Conservation (phyloP, 2,113 vertebrate species). For the Melanerpes formicivorus region DNA sequence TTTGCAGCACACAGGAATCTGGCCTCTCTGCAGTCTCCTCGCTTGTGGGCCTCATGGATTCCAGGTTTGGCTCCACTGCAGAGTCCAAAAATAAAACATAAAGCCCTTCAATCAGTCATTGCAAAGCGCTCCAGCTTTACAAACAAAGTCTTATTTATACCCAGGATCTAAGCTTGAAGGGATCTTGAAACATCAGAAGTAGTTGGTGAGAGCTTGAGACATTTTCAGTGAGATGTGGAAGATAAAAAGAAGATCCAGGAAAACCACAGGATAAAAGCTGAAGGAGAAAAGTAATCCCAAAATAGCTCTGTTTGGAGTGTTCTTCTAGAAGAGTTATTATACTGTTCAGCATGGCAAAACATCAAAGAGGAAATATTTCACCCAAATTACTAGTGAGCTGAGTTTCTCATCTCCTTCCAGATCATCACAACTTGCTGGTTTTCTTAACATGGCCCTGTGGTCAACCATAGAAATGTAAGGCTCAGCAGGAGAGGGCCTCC, state of each 20-base stretch:
- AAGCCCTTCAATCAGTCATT: background rate
- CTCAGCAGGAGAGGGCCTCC: slow-evolving; percentile 16
- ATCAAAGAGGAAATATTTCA: slow-evolving; percentile 46
- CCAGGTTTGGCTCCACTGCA: background rate
- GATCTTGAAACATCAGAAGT: slow-evolving; percentile 56
- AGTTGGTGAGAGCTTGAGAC: slow-evolving; percentile 19
- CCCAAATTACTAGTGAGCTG: slow-evolving; percentile 35
- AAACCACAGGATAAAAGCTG: slow-evolving; percentile 61
- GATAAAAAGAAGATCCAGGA: slow-evolving; percentile 59
- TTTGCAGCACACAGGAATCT: background rate
- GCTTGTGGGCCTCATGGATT: background rate
- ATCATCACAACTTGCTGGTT: slow-evolving; percentile 47
- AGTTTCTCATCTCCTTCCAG: slow-evolving; percentile 68
- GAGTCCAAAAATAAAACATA: background rate
- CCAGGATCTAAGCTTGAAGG: slow-evolving; percentile 47
- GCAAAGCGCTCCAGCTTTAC: slow-evolving; percentile 5
- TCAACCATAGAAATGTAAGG: slow-evolving; percentile 18
- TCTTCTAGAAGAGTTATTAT: slow-evolving; percentile 37
- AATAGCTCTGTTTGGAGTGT: slow-evolving; percentile 50
- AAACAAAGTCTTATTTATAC: slow-evolving; percentile 30
- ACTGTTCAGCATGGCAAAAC: slow-evolving; percentile 43
- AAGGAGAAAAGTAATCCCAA: slow-evolving; percentile 55
- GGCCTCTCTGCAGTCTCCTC: background rate
- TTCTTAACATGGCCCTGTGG: slow-evolving; percentile 30
- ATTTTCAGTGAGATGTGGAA: slow-evolving; percentile 33